Evolutionary conservation across 2,888 invertebrate species (phyloP), one percentile per base, ranked within the genome.

Genomic region (Strigamia transsilvanica): DNA sequence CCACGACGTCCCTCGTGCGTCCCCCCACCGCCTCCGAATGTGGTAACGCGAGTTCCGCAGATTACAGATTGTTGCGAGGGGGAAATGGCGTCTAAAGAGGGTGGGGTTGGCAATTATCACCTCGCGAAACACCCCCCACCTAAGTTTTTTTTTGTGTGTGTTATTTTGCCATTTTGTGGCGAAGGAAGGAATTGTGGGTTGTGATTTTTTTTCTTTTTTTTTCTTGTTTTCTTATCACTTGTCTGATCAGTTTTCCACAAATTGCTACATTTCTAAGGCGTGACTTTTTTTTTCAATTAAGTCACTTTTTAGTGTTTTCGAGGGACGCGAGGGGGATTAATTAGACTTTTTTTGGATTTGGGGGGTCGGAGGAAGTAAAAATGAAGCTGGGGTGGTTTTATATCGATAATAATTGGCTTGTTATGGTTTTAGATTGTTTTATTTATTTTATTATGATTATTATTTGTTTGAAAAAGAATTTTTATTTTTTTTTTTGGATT

Each of bases 41-140:
- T 61, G 61, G 61, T 61, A 61, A 61, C 61, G 61, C 61, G 61
- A 61, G 61, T 61, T 61, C 61, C 61, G 61, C 61, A 61, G 61
- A 61, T 61, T 61, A 61, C 61, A 61, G 61, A 61, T 61, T 61
- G 61, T 61, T 61, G 61, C 61, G 18, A 21, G 61, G 61, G 61
- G 61, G 61, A 61, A 61, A 61, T 61, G 61, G 61, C 61, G 61
- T 61, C 61, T 7, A 21, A 61, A 21, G 23, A 23, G 61, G 61
- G 61, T 61, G 61, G 61, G 23, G 12, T 61, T 9, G 61, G 61
- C 61, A 61, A 61, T 61, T 61, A 61, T 61, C 61, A 61, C 61
- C 23, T 61, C 21, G 10, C 23, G 4, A n/a, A n/a, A 27, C 61
- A 2, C 21, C 1, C 23, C 18, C 61, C 21, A n/a, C n/a, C 61